Conservation (phyloP, 2,113 vertebrate species). For the Sylvia atricapilla region DNA sequence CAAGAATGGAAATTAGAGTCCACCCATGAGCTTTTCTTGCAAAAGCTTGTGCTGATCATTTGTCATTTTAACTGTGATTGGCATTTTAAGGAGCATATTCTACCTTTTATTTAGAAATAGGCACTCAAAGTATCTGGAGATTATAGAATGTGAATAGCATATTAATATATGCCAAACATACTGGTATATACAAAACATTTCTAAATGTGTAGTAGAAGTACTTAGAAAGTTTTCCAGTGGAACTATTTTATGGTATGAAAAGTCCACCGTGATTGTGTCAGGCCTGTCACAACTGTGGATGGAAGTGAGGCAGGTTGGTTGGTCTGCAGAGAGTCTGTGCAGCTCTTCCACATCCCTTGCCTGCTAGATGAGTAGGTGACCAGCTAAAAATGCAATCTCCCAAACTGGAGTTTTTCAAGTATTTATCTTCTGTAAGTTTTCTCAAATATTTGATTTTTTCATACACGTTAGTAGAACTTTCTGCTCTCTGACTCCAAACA, state of each 20-base stretch:
- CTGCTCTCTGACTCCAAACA: background rate
- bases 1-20: background rate
- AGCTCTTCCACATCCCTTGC: background rate
- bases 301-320: background rate
- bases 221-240: background rate
- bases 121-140: background rate
- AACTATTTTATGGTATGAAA: background rate
- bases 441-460: background rate
- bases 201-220: background rate
- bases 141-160: background rate
- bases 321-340: background rate
- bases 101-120: background rate
- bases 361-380: background rate
- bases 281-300: constrained; percentile 24
- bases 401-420: background rate
- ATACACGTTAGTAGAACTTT: background rate
- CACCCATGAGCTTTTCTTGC: background rate
- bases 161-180: background rate
- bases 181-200: fast-evolving
- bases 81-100: background rate
- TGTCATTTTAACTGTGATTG: background rate
- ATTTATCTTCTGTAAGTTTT: background rate
- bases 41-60: background rate
- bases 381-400: background rate
- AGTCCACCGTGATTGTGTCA: background rate